A percentile compares a stretch with the other conserved stretches of the same genome.
Conservation (phyloP, 2,888 invertebrate species). For the Melangyna quadrimaculata region DNA sequence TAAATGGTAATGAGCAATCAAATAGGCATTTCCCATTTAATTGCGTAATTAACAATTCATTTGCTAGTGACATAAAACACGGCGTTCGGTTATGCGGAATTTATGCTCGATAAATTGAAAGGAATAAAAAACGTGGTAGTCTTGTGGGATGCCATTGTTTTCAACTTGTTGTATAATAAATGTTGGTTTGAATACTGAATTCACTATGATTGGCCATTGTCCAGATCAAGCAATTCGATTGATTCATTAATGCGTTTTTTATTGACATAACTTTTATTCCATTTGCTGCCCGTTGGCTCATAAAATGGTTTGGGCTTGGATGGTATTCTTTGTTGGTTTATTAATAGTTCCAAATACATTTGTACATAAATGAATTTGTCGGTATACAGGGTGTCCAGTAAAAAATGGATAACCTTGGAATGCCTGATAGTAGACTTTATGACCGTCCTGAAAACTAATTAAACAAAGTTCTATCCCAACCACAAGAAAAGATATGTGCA, state of each 20-base stretch:
- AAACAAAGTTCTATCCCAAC: too few species aligned
- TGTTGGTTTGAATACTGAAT: slow-evolving; percentile 2
- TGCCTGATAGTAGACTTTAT: too few species aligned
- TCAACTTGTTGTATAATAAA: slow-evolving; percentile 58
- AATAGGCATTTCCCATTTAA: slow-evolving; percentile 71
- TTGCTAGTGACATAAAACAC: slow-evolving; percentile 71
- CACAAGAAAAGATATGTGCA: too few species aligned
- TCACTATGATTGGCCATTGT: slow-evolving; percentile 24
- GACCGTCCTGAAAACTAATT: too few species aligned
- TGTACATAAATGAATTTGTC: neutral
- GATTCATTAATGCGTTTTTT: slow-evolving; percentile 61
- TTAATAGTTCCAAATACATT: neutral
- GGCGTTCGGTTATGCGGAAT: slow-evolving; percentile 67
- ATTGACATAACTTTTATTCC: slow-evolving; percentile 21
- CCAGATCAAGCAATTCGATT: slow-evolving; percentile 51
- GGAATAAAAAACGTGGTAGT: neutral
- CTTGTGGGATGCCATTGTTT: slow-evolving; percentile 52
- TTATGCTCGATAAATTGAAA: slow-evolving; percentile 54
- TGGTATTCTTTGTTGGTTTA: neutral
- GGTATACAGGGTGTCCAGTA: too few species aligned
- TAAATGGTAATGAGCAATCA: slow-evolving; percentile 69
- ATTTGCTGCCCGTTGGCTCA: neutral
- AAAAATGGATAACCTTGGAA: too few species aligned
- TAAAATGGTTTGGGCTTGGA: neutral
- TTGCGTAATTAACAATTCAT: slow-evolving; percentile 72